Evolutionary conservation across 2,888 invertebrate genomes (phyloP).

Genomic region (Phaonia tiefii): DNA sequence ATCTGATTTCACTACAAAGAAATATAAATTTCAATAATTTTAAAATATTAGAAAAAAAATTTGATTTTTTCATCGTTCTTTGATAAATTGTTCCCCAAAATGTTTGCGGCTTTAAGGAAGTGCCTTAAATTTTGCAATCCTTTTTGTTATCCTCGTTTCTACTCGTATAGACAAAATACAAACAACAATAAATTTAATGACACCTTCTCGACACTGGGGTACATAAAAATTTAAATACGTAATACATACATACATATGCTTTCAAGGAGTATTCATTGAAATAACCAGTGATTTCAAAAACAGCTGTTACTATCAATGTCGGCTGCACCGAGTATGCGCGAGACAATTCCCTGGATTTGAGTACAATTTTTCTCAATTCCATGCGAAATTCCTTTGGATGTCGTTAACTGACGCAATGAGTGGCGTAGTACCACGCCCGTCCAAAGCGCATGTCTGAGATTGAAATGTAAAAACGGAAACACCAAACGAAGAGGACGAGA

Average conservation of each 20-base stretch:
- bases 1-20: no score
- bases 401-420: constrained; percentile 27
- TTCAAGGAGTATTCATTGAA: constrained; percentile 24
- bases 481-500: constrained; percentile 40
- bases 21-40: no score
- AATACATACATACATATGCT: neutral
- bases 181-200: neutral
- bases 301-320: constrained; percentile 57
- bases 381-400: neutral
- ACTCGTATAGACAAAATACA: neutral
- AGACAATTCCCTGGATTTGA: constrained; percentile 20
- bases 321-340: constrained; percentile 12
- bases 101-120: neutral
- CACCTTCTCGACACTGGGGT: neutral
- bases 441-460: constrained; percentile 65
- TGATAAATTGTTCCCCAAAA: neutral
- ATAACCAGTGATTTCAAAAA: constrained; percentile 61
- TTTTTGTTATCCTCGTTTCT: no score
- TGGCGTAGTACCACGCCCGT: constrained; percentile 68
- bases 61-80: no score
- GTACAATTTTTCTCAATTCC: constrained; percentile 11
- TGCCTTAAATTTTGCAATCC: neutral
- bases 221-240: neutral
- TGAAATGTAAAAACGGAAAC: neutral
- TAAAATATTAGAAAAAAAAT: no score